Conservation (phyloP, 2,797 vertebrate genomes). For the Pteronotus mesoamericanus region DNA sequence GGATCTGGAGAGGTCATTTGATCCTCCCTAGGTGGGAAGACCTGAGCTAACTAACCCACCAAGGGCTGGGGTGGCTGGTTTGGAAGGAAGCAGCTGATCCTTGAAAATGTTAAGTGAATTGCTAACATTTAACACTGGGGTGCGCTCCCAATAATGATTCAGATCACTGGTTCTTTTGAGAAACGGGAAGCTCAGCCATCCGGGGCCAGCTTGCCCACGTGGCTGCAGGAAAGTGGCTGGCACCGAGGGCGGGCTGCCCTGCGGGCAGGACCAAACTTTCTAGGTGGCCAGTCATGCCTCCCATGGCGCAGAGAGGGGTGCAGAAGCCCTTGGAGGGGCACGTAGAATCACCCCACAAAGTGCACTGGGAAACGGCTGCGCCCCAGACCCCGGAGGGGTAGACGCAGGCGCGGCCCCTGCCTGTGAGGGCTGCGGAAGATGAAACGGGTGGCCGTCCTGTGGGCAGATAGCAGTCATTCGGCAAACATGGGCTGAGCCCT, state of each 20-base stretch:
- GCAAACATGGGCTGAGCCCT: not conserved
- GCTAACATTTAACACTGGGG: not conserved
- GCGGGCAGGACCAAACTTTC: not conserved
- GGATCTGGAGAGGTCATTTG: not conserved
- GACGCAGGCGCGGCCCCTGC: not conserved
- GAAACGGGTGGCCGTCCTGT: not conserved
- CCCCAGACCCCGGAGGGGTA: not conserved
- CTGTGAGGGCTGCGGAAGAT: not conserved
- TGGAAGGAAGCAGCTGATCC: not conserved
- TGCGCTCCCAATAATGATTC: not conserved
- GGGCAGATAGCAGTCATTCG: not conserved
- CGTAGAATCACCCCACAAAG: not conserved
- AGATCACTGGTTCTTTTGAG: not conserved
- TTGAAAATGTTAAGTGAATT: not conserved
- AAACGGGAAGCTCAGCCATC: not conserved
- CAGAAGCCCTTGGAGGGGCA: not conserved
- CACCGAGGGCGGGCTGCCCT: not conserved
- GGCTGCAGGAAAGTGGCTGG: not conserved
- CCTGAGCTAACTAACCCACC: not conserved
- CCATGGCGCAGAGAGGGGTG: not conserved
- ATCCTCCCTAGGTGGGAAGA: not conserved
- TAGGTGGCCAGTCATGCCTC: not conserved
- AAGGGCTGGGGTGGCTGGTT: no score
- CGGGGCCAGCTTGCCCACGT: not conserved
- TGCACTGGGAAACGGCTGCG: accelerated